Percentiles rank a stretch among this genome's conserved stretches.
phyloP scores from a whole-genome alignment of 2,888 invertebrate species.

The Erebia epiphron region DNA sequence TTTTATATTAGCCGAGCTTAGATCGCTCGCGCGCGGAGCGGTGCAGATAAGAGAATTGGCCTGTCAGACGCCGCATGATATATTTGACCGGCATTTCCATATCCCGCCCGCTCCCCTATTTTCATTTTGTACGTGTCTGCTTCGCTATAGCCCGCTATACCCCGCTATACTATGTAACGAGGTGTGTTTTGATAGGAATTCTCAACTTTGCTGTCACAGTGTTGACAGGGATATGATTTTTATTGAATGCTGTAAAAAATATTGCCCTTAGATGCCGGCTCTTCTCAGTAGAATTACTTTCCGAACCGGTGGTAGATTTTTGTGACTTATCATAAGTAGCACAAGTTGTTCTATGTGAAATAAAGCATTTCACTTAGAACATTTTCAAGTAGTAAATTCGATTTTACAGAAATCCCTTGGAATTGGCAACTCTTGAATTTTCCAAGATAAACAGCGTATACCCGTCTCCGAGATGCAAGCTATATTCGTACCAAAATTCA shows the following conservation, averaged over 20 bases:
- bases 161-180: constrained; percentile 72
- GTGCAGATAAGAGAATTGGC: constrained; percentile 93
- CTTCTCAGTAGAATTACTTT: too few relatives aligned
- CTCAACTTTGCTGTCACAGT: constrained; percentile 56
- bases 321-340: too few relatives aligned
- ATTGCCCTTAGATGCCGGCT: constrained; percentile 2
- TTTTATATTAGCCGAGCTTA: constrained; percentile 84
- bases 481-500: too few relatives aligned
- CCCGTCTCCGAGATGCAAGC: too few relatives aligned
- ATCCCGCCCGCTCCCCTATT: constrained; percentile 70
- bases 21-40: constrained; percentile 83
- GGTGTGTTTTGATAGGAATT: constrained; percentile 45
- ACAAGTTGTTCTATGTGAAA: too few relatives aligned
- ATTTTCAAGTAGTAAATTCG: neutral
- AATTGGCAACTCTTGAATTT: neutral
- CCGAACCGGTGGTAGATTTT: too few relatives aligned
- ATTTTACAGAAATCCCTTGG: too few relatives aligned
- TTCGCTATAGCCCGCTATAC: constrained; percentile 50
- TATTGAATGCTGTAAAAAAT: constrained; percentile 44
- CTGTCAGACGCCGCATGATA: constrained; percentile 94
- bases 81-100: constrained; percentile 95
- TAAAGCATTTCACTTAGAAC: too few relatives aligned
- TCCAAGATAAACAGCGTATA: too few relatives aligned
- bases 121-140: constrained; percentile 83
- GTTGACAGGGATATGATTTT: constrained; percentile 46